These are phyloP conservation scores for Otus sunia DNA, from an alignment of 2,113 vertebrate species.

Conservation along the genomic window DNA sequence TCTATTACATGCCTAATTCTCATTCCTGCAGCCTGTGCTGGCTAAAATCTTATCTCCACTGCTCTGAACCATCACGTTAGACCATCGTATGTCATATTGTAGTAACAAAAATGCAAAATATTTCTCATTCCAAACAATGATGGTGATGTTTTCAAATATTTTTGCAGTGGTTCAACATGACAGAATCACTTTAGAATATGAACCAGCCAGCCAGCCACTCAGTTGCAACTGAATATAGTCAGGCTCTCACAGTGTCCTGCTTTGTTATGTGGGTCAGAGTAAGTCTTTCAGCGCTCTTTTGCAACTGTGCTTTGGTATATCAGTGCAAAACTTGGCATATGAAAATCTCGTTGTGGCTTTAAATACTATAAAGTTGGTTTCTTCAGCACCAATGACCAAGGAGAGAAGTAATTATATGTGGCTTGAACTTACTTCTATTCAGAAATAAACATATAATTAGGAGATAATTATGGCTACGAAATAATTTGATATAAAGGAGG, in stretches of 20 bases:
- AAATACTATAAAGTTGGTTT: not conserved
- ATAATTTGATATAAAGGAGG: not conserved
- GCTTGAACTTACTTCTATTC: not conserved
- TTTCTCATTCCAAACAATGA: not conserved
- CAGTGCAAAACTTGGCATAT: not conserved
- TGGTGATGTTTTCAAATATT: not conserved
- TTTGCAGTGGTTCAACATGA: not conserved
- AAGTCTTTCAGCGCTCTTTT: not conserved
- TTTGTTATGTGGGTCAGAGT: not conserved
- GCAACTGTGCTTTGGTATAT: not conserved
- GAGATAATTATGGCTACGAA: not conserved
- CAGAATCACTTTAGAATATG: not conserved
- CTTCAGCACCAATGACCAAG: slow-evolving; percentile 12
- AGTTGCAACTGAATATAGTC: not conserved
- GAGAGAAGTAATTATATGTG: not conserved
- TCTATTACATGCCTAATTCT: not conserved
- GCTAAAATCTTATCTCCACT: not conserved
- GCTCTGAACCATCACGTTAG: not conserved
- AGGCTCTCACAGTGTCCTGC: not conserved
- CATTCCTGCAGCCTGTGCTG: not conserved
- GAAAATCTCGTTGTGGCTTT: not conserved
- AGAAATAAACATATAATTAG: slow-evolving; percentile 14
- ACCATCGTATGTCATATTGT: not conserved
- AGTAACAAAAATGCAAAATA: not conserved
- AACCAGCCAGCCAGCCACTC: not conserved